A percentile compares a stretch with the other conserved stretches of the same genome.
These are phyloP conservation scores for Mayetiola destructor DNA, from an alignment of 2,888 invertebrate genomes.

Conservation along the genomic window DNA sequence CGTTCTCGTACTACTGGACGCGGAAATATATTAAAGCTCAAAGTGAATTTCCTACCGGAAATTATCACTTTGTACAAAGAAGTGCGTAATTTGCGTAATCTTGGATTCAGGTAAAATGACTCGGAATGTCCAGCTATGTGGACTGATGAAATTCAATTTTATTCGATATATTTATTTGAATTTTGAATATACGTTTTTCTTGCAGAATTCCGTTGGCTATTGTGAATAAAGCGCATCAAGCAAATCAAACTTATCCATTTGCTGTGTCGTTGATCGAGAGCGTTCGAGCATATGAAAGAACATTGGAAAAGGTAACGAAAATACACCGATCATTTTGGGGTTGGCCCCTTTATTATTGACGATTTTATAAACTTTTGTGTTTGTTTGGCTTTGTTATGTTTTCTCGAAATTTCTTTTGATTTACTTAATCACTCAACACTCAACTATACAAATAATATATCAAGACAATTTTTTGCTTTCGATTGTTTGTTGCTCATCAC, in stretches of 20 bases:
- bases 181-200: background rate
- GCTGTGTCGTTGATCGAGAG: conserved; percentile 97
- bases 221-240: conserved; percentile 98
- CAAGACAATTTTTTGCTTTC: no score
- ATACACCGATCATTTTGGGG: background rate
- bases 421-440: no score
- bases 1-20: conserved; percentile 58
- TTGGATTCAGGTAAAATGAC: conserved; percentile 49
- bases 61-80: conserved; percentile 97
- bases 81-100: conserved; percentile 87
- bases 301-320: conserved; percentile 79
- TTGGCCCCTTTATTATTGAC: background rate
- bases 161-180: conserved; percentile 22
- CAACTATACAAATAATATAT: no score
- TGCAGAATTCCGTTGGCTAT: conserved; percentile 88
- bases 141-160: conserved; percentile 43
- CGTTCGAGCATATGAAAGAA: conserved; percentile 90
- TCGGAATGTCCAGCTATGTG: conserved; percentile 26
- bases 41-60: conserved; percentile 93
- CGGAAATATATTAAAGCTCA: conserved; percentile 71
- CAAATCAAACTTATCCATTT: conserved; percentile 95
- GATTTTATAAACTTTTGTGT: background rate
- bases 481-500: no score
- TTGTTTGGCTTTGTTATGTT: background rate
- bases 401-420: background rate